Evolutionary conservation across 2,113 vertebrate genomes (phyloP).

Genomic region (Amphilophus citrinellus): DNA sequence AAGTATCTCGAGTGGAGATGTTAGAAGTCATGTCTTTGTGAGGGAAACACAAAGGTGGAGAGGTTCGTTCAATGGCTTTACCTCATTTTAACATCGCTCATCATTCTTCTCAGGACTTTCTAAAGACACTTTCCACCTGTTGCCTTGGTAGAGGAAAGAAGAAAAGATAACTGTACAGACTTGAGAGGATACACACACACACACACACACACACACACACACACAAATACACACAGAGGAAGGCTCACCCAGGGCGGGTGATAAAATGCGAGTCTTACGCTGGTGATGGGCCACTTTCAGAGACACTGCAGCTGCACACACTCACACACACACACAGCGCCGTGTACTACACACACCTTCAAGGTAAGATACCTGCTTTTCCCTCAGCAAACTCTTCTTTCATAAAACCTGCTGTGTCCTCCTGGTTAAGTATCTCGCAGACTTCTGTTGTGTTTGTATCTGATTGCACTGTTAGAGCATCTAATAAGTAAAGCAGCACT

Average conservation of each 20-base stretch:
- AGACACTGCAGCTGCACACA: background rate
- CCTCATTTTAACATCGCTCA: background rate
- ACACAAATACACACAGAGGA: conserved; percentile 1
- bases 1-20: conserved; percentile 15
- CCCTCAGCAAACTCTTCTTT: background rate
- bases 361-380: conserved; percentile 61
- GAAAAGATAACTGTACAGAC: conserved; percentile 10
- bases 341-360: conserved; percentile 23
- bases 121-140: conserved; percentile 42
- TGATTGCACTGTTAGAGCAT: background rate
- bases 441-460: background rate
- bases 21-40: conserved; percentile 13
- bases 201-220: background rate
- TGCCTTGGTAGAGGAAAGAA: conserved; percentile 7
- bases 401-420: background rate
- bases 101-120: background rate
- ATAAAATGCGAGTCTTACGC: conserved; percentile 31
- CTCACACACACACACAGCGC: background rate
- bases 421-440: conserved; percentile 14
- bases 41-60: conserved; percentile 32
- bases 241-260: conserved; percentile 33
- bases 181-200: conserved; percentile 33
- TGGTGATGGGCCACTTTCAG: conserved; percentile 26
- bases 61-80: background rate
- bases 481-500: background rate